Percentiles rank a stretch among this genome's conserved stretches.
These are phyloP conservation scores for Hippocampus guttulatus DNA, from an alignment of 2,113 vertebrate species.

Conservation along the genomic window DNA sequence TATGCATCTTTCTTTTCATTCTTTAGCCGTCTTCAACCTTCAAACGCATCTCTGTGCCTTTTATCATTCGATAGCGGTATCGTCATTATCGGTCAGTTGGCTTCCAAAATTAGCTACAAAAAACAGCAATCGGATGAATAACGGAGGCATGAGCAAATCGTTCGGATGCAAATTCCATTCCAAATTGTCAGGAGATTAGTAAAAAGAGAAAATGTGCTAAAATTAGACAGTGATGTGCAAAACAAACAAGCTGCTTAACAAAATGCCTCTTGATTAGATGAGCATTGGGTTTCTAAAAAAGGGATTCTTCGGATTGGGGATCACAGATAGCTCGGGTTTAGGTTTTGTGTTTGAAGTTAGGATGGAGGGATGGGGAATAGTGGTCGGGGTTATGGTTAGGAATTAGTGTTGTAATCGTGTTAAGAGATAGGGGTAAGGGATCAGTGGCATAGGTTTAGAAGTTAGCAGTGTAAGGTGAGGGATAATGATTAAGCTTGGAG, in stretches of 20 bases:
- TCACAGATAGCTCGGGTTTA: too few species aligned
- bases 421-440: too few species aligned
- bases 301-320: neutral
- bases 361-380: too few species aligned
- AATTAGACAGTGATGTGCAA: neutral
- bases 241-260: neutral
- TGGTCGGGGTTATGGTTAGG: too few species aligned
- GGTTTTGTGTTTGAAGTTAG: neutral
- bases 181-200: too few species aligned
- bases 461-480: too few species aligned
- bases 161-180: too few species aligned
- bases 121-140: neutral
- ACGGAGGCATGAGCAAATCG: neutral
- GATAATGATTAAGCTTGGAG: too few species aligned
- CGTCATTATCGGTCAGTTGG: neutral
- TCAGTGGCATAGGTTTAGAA: too few species aligned
- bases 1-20: neutral
- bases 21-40: neutral
- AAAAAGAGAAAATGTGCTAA: neutral
- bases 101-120: constrained; percentile 1
- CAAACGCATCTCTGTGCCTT: neutral
- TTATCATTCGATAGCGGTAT: neutral
- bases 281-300: neutral
- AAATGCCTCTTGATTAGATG: neutral
- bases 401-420: too few species aligned